Evolutionary conservation across 2,888 invertebrate species (phyloP).

Genomic region (Liopterus haemorrhoidalis): DNA sequence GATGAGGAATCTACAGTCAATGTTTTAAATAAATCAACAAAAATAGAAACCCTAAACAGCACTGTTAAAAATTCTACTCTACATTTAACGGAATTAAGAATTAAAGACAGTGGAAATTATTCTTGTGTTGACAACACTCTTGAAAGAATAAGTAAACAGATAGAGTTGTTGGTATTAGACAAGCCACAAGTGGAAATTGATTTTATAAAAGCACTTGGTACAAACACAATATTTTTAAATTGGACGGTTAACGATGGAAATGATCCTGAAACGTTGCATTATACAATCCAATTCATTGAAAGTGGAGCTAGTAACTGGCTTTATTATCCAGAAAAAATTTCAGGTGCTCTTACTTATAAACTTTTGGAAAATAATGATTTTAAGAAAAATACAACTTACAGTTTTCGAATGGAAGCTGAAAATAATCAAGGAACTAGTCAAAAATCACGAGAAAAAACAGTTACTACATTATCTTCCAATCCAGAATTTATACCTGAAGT

Average conservation of each 20-base stretch:
- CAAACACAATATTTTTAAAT: conserved; percentile 68
- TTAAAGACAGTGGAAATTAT: conserved; percentile 71
- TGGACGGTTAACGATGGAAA: conserved; percentile 78
- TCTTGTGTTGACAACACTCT: conserved; percentile 47
- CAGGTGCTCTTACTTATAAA: conserved; percentile 59
- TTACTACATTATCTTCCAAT: conserved; percentile 63
- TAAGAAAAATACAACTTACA: conserved; percentile 60
- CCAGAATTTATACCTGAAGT: conserved; percentile 74
- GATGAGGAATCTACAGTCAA: conserved; percentile 45
- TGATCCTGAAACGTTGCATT: conserved; percentile 57
- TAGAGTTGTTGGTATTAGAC: conserved; percentile 57
- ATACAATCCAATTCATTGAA: conserved; percentile 51
- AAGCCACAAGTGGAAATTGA: conserved; percentile 66
- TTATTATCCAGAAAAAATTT: conserved; percentile 56
- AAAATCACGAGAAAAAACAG: conserved; percentile 49
- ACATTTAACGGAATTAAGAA: conserved; percentile 52
- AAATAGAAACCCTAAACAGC: conserved; percentile 47
- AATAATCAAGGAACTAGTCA: conserved; percentile 60
- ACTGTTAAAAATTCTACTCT: conserved; percentile 57
- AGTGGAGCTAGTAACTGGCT: conserved; percentile 50
- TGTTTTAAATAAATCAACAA: conserved; percentile 42
- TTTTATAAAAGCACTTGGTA: conserved; percentile 68
- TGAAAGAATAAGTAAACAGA: conserved; percentile 37
- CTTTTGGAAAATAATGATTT: conserved; percentile 56
- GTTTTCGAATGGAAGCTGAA: conserved; percentile 59